A percentile compares a stretch with the other conserved stretches of the same genome.
Evolutionary conservation across 2,888 invertebrate genomes (phyloP).

Genomic region (Meghimatium bilineatum): DNA sequence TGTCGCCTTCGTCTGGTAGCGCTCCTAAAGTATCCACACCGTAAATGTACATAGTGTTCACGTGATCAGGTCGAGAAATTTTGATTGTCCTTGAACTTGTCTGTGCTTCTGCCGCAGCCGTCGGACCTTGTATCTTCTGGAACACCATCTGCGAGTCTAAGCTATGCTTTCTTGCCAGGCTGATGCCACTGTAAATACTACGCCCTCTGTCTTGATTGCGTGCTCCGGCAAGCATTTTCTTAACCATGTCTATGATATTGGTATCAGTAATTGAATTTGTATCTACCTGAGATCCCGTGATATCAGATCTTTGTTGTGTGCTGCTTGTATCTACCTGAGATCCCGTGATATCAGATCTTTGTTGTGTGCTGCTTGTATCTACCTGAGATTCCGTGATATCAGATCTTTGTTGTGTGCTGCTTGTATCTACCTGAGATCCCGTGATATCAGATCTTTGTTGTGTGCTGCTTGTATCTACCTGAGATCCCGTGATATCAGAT

Average conservation of each 20-base stretch:
- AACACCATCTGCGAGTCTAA: neutral
- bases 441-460: no score
- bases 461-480: no score
- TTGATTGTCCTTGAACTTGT: constrained; percentile 12
- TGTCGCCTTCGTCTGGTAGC: constrained; percentile 9
- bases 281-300: neutral
- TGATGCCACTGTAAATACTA: neutral
- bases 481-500: no score
- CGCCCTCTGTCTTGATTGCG: neutral
- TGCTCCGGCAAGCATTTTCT: neutral
- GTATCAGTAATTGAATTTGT: neutral
- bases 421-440: no score
- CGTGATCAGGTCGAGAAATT: constrained; percentile 5
- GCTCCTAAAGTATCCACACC: constrained; percentile 25
- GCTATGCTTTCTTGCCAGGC: neutral
- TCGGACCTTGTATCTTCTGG: neutral
- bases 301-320: neutral
- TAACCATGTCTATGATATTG: neutral
- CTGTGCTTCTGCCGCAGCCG: neutral
- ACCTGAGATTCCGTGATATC: no score
- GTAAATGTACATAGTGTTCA: constrained; percentile 2
- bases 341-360: no score
- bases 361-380: no score
- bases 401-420: no score
- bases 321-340: no score